Evolutionary conservation across 2,797 vertebrate genomes (phyloP).

Genomic region (Acanthiza pusilla): DNA sequence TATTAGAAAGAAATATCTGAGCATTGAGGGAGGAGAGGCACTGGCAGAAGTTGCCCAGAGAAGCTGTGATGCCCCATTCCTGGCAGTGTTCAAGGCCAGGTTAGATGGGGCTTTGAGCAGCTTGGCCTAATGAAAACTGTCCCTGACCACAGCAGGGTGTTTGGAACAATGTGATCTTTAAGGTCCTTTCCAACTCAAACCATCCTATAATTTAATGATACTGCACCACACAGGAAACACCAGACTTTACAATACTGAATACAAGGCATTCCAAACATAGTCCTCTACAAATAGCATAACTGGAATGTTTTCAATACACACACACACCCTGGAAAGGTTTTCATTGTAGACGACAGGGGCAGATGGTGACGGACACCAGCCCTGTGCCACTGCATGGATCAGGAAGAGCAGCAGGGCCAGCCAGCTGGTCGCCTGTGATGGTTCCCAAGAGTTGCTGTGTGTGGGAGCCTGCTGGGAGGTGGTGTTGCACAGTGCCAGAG

Average conservation of each 20-base stretch:
- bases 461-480: neutral
- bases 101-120: neutral
- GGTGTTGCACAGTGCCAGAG: neutral
- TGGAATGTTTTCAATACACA: accelerated
- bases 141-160: neutral
- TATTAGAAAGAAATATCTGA: neutral
- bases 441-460: neutral
- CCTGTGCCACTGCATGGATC: neutral
- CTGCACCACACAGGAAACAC: neutral
- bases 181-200: neutral
- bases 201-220: neutral
- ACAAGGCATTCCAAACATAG: neutral
- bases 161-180: neutral
- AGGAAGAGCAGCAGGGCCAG: neutral
- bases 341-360: accelerated
- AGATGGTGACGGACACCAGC: neutral
- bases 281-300: neutral
- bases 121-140: neutral
- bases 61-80: neutral
- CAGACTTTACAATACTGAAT: neutral
- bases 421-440: neutral
- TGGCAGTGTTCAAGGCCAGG: neutral
- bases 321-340: neutral
- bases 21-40: neutral
- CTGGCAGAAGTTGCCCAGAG: neutral